Evolutionary conservation across 2,113 vertebrate genomes (phyloP), one percentile per base, ranked within the genome.

Genomic region (Macaca nemestrina): DNA sequence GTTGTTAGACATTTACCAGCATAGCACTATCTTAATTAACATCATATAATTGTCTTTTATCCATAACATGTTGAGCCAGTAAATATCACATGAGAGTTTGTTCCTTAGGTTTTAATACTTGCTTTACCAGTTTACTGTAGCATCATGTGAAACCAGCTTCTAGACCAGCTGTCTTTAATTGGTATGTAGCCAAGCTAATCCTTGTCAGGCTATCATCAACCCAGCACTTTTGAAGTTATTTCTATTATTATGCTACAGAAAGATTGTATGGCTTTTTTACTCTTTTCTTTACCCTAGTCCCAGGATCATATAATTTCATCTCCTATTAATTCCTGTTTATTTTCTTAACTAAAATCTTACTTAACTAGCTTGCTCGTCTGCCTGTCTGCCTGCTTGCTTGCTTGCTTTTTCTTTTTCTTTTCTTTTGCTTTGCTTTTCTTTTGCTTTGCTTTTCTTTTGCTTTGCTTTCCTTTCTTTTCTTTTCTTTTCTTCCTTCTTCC

Each of bases 291-390:
- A 72, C 20, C 20, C 43, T 61, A 76, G 27, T 38, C 8, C 13
- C 6, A 76, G 23, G 2, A 85, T 57, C 38, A 88, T 75, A 70
- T 81, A 52, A 76, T 93, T 89, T 52, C 13, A 73, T 78, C 25
- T 70, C 35, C 72, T 32, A 14, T 81, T 27, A 85, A n/a, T 68
- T 68, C 32, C 11, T 64, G 6, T 14, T 64, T 64, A 64, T 88
- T 88, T 75, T 12, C 17, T 94, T 88, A 79, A 70, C 12, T 90
- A 57, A 96, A 43, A 35, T 83, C 61, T 48, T 95, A 90, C 30
- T 64, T 30, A 64, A 64, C 61, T 30, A 64, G 27, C 61, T 64
- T 64, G 11, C 27, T 64, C 14, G 52, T 18, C 52, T 55, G 52
- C 52, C 17, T 55, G 52, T 18, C 52, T 52, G 50, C 50, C 50